phyloP scores from a whole-genome alignment of 2,888 invertebrate genomes.

The Silvanus unidentatus region DNA sequence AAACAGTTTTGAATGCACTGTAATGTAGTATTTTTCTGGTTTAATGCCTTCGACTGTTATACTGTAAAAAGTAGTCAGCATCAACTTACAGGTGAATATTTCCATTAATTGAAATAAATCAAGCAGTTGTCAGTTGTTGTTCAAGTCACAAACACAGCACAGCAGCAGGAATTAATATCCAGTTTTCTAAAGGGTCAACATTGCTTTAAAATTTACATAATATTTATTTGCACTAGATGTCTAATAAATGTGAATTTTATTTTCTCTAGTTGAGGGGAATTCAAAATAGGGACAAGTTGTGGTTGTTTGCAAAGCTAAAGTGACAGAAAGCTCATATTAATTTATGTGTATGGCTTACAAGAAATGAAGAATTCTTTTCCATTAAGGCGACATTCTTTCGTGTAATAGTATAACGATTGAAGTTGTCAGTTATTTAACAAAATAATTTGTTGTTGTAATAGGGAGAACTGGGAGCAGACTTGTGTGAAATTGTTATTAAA shows the following conservation, averaged over 20 bases:
- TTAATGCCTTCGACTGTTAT: conserved; percentile 36
- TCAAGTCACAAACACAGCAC: no score
- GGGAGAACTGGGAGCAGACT: no score
- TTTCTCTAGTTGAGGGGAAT: no score
- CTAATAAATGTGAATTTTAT: no score
- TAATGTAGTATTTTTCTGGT: conserved; percentile 33
- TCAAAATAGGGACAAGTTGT: no score
- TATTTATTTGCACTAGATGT: no score
- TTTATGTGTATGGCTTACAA: not conserved
- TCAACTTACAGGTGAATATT: conserved; percentile 41
- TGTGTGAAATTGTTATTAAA: no score
- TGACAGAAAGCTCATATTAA: no score
- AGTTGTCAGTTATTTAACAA: conserved; percentile 2
- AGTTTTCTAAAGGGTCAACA: no score
- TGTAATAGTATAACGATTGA: conserved; percentile 1
- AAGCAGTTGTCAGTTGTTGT: conserved; percentile 16
- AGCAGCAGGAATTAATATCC: no score
- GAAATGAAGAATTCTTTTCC: conserved; percentile 4
- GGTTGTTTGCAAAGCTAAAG: no score
- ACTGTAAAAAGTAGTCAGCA: conserved; percentile 35
- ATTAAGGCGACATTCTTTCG: conserved; percentile 1
- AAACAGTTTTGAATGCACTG: conserved; percentile 8
- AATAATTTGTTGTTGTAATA: not conserved
- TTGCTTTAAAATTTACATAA: no score
- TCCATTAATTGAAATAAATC: conserved; percentile 47